These are phyloP conservation scores for Agriopis marginaria DNA, from an alignment of 2,888 invertebrate species.

Conservation along the genomic window DNA sequence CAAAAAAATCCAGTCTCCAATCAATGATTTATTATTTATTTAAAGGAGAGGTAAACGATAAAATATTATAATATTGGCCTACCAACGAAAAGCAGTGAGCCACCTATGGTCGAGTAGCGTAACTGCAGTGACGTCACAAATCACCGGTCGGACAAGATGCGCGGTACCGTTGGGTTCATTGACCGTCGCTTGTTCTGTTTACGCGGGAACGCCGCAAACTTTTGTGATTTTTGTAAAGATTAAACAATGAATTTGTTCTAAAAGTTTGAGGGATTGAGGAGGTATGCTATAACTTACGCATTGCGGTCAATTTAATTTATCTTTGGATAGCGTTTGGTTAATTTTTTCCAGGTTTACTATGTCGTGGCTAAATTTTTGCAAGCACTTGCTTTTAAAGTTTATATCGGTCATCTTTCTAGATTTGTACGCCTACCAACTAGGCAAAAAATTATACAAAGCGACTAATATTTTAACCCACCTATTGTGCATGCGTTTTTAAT, in stretches of 20 bases:
- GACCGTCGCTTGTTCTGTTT: slow-evolving; percentile 75
- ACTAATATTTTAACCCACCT: no score
- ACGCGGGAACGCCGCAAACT: slow-evolving; percentile 69
- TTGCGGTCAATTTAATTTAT: background rate
- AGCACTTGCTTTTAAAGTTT: no score
- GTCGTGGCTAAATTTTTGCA: no score
- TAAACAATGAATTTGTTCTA: slow-evolving; percentile 32
- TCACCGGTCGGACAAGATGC: slow-evolving; percentile 71
- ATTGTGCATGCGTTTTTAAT: no score
- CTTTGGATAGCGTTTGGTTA: background rate
- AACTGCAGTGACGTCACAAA: slow-evolving; percentile 75
- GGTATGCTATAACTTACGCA: slow-evolving; percentile 4
- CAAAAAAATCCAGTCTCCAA: no score
- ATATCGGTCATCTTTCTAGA: no score
- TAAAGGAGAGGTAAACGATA: no score
- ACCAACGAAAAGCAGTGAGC: slow-evolving; percentile 32
- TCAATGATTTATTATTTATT: no score
- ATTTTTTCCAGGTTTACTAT: no score
- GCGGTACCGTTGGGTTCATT: slow-evolving; percentile 82
- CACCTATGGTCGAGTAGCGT: slow-evolving; percentile 63
- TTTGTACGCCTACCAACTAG: no score
- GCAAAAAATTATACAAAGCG: no score
- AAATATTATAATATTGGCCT: background rate
- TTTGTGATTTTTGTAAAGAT: slow-evolving; percentile 58
- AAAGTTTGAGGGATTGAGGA: slow-evolving; percentile 35